Conservation (phyloP, 2,888 invertebrate genomes). For the Lasioglossum lativentre region DNA sequence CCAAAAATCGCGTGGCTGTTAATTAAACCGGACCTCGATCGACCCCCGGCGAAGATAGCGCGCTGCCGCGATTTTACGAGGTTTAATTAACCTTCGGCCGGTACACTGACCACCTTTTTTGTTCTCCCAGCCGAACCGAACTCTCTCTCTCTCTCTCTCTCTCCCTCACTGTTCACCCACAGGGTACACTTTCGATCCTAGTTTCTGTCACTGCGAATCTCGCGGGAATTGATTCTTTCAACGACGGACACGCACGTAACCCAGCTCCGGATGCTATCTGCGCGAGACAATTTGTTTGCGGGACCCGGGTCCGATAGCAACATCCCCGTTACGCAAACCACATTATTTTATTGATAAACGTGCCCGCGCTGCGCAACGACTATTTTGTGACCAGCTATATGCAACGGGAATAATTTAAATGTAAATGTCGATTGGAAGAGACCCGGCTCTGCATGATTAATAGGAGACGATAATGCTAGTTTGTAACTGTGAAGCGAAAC, state of each 20-base stretch:
- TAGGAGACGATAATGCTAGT: not conserved
- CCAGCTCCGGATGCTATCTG: not conserved
- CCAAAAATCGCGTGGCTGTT: constrained; percentile 43
- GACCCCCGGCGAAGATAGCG: constrained; percentile 14
- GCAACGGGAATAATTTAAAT: constrained; percentile 1
- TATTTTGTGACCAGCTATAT: not conserved
- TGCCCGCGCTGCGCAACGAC: not conserved
- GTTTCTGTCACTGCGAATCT: not conserved
- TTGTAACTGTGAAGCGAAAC: not conserved
- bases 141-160: not conserved
- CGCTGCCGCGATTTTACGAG: constrained; percentile 36
- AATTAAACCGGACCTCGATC: constrained; percentile 38
- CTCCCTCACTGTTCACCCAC: not conserved
- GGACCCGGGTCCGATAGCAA: not conserved
- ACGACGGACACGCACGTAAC: not conserved
- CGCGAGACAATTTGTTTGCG: not conserved
- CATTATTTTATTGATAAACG: constrained; percentile 9
- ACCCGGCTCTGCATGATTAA: not conserved
- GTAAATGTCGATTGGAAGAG: not conserved
- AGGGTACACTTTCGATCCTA: not conserved
- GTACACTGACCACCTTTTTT: constrained; percentile 10
- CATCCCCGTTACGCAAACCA: not conserved
- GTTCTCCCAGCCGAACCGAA: not conserved
- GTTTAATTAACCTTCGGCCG: constrained; percentile 34
- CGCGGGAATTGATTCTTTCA: constrained; percentile 11